These are phyloP conservation scores for Scomber colias DNA, from an alignment of 2,113 vertebrate genomes.

Conservation along the genomic window DNA sequence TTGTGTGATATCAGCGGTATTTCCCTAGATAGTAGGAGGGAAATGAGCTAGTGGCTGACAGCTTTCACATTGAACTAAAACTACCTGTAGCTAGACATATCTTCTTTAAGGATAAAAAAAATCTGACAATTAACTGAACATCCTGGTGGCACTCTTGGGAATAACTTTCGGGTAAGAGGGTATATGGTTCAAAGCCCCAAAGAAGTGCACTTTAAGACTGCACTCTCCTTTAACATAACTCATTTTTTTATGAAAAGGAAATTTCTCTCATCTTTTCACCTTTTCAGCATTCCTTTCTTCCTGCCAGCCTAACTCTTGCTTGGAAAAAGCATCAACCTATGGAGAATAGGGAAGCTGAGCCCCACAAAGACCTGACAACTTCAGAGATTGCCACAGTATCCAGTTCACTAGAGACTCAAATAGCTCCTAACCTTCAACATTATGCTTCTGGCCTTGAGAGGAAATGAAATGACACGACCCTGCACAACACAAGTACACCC, in stretches of 20 bases:
- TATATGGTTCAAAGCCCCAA: constrained; percentile 69
- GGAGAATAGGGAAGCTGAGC: constrained; percentile 80
- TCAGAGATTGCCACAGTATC: constrained; percentile 71
- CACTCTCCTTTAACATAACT: constrained; percentile 68
- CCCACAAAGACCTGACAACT: constrained; percentile 77
- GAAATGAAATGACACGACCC: constrained; percentile 56
- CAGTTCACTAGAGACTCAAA: constrained; percentile 70
- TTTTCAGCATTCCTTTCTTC: constrained; percentile 68
- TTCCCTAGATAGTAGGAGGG: constrained; percentile 25
- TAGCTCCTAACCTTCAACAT: constrained; percentile 67
- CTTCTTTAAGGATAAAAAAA: constrained; percentile 30
- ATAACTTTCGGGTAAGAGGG: constrained; percentile 62
- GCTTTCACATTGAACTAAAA: constrained; percentile 22
- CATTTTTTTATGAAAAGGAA: constrained; percentile 64
- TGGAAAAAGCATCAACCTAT: constrained; percentile 76
- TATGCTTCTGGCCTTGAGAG: constrained; percentile 72
- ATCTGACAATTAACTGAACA: constrained; percentile 70
- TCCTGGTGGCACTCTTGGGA: constrained; percentile 63
- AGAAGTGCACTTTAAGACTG: constrained; percentile 68
- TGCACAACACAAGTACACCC: constrained; percentile 22
- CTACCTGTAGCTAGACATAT: constrained; percentile 48
- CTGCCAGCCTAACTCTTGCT: constrained; percentile 70
- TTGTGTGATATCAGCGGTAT: constrained; percentile 40
- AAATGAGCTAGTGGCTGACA: constrained; percentile 16
- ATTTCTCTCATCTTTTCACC: constrained; percentile 68